phyloP scores from a whole-genome alignment of 2,113 vertebrate species.

The Rhombomys opimus region DNA sequence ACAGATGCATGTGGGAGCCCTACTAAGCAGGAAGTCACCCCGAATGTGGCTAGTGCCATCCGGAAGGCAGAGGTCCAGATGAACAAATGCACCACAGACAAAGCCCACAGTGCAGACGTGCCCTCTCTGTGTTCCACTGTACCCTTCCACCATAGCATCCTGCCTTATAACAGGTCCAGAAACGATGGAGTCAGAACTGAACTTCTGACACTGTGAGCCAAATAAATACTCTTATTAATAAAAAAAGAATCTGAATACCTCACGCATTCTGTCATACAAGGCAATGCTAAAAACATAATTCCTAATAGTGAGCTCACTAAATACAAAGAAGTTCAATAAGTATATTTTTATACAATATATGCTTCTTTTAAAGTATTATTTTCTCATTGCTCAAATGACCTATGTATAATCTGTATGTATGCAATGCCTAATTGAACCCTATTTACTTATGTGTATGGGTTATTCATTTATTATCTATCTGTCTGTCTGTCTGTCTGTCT shows the following conservation, averaged over 20 bases:
- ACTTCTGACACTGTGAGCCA: too few species aligned
- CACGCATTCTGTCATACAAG: not conserved
- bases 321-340: not conserved
- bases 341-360: not conserved
- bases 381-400: not conserved
- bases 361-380: not conserved
- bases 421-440: not conserved
- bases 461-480: too few species aligned
- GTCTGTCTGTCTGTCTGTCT: too few species aligned
- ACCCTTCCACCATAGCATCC: too few species aligned
- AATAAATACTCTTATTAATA: too few species aligned
- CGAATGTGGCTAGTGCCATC: not conserved
- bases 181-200: too few species aligned
- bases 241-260: not conserved
- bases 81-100: not conserved
- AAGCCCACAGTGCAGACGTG: not conserved
- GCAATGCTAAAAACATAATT: constrained; percentile 1
- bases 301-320: not conserved
- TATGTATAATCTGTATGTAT: not conserved
- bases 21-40: not conserved
- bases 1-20: not conserved
- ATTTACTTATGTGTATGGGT: not conserved
- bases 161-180: too few species aligned
- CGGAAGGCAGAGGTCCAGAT: not conserved
- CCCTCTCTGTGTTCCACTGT: not conserved